phyloP scores from a whole-genome alignment of 1,140 invertebrate genomes.

The Nasonia longicornis region DNA sequence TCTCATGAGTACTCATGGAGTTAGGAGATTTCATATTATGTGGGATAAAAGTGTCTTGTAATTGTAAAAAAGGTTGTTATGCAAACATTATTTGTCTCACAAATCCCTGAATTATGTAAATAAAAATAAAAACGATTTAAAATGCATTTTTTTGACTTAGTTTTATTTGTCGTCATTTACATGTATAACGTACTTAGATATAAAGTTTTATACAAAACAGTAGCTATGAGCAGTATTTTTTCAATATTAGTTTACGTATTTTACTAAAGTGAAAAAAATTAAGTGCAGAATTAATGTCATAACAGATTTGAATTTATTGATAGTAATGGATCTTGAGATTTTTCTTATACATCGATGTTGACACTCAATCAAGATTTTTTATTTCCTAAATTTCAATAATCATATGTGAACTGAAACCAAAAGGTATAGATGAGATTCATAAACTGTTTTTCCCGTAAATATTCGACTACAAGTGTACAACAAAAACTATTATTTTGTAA shows the following conservation, averaged over 20 bases:
- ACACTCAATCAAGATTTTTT: background rate
- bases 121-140: slow-evolving; percentile 32
- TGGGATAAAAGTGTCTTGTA: slow-evolving; percentile 3
- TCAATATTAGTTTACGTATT: slow-evolving; percentile 35
- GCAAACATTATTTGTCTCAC: background rate
- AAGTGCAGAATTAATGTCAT: slow-evolving; percentile 31
- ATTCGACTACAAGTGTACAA: slow-evolving; percentile 39
- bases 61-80: slow-evolving; percentile 30
- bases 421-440: slow-evolving; percentile 38
- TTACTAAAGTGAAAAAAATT: slow-evolving; percentile 33
- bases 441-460: slow-evolving; percentile 29
- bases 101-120: slow-evolving; percentile 36
- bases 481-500: slow-evolving; percentile 34
- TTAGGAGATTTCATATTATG: background rate
- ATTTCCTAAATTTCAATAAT: slow-evolving; percentile 22
- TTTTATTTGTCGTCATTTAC: slow-evolving; percentile 48
- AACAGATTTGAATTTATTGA: slow-evolving; percentile 41
- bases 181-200: slow-evolving; percentile 43
- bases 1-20: background rate
- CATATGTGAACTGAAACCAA: background rate
- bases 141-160: slow-evolving; percentile 25
- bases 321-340: slow-evolving; percentile 26
- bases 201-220: slow-evolving; percentile 47
- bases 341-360: slow-evolving; percentile 34
- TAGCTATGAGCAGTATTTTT: slow-evolving; percentile 43